A percentile compares a stretch with the other conserved stretches of the same genome.
phyloP scores from a whole-genome alignment of 2,113 vertebrate genomes.

The Danionella cerebrum region DNA sequence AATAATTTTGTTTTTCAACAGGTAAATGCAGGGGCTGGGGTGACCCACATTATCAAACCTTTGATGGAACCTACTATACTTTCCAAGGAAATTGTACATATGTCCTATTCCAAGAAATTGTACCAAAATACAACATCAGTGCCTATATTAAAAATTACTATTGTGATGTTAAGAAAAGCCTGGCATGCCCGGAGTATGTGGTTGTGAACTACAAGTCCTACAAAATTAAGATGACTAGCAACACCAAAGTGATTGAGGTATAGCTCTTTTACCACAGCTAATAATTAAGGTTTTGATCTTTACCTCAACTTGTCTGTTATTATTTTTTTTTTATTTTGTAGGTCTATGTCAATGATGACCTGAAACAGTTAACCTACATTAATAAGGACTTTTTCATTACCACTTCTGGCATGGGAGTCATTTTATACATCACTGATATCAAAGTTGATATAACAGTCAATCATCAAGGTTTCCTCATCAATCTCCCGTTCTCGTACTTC shows the following conservation, averaged over 20 bases:
- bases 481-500: constrained; percentile 74
- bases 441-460: constrained; percentile 66
- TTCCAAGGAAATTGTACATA: constrained; percentile 89
- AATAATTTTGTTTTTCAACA: constrained; percentile 46
- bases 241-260: too few relatives aligned
- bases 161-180: constrained; percentile 55
- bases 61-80: constrained; percentile 84
- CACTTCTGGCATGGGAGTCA: constrained; percentile 63
- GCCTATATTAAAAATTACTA: constrained; percentile 75
- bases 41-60: constrained; percentile 81
- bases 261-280: too few relatives aligned
- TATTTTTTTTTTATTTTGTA: too few relatives aligned
- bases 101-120: constrained; percentile 78
- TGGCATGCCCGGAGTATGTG: constrained; percentile 73
- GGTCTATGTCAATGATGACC: constrained; percentile 65
- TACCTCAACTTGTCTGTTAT: too few relatives aligned
- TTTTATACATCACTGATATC: constrained; percentile 66
- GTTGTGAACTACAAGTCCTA: constrained; percentile 71
- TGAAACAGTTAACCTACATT: constrained; percentile 57
- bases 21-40: constrained; percentile 84
- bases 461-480: constrained; percentile 64
- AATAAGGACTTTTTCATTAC: constrained; percentile 65
- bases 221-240: constrained; percentile 52
- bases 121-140: constrained; percentile 68
- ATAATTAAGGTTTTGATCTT: too few relatives aligned